Evolutionary conservation across 2,888 invertebrate species (phyloP).

Genomic region (Hydropsyche betteni): DNA sequence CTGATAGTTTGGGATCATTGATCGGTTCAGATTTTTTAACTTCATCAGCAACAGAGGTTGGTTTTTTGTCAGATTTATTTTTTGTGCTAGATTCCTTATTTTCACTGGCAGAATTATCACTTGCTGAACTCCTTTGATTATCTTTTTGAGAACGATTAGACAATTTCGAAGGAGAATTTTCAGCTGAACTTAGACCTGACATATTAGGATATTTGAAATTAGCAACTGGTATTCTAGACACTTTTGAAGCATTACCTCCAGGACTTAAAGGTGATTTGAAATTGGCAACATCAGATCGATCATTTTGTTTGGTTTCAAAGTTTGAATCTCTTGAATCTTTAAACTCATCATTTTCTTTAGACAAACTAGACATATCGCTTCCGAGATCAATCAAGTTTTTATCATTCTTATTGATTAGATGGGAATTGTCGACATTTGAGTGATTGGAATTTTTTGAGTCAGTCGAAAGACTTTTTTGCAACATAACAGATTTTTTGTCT

Average conservation of each 20-base stretch:
- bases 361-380: slow-evolving; percentile 36
- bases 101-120: slow-evolving; percentile 58
- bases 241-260: slow-evolving; percentile 53
- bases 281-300: slow-evolving; percentile 48
- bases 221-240: slow-evolving; percentile 63
- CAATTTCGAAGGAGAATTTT: slow-evolving; percentile 51
- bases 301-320: slow-evolving; percentile 48
- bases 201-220: slow-evolving; percentile 62
- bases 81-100: slow-evolving; percentile 52
- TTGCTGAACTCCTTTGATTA: slow-evolving; percentile 48
- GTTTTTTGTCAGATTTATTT: slow-evolving; percentile 37
- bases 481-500: slow-evolving; percentile 57
- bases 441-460: slow-evolving; percentile 58
- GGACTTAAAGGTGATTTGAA: slow-evolving; percentile 56
- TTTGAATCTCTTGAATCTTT: slow-evolving; percentile 17
- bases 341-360: slow-evolving; percentile 51
- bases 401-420: slow-evolving; percentile 21
- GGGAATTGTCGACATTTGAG: slow-evolving; percentile 7
- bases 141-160: slow-evolving; percentile 42
- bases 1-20: slow-evolving; percentile 38
- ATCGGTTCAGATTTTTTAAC: slow-evolving; percentile 53
- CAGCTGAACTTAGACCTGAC: slow-evolving; percentile 48
- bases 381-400: slow-evolving; percentile 23
- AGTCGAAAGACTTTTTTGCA: slow-evolving; percentile 62
- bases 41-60: slow-evolving; percentile 45